phyloP scores from a whole-genome alignment of 2,797 vertebrate genomes.

The Schizopygopsis malacanthus region DNA sequence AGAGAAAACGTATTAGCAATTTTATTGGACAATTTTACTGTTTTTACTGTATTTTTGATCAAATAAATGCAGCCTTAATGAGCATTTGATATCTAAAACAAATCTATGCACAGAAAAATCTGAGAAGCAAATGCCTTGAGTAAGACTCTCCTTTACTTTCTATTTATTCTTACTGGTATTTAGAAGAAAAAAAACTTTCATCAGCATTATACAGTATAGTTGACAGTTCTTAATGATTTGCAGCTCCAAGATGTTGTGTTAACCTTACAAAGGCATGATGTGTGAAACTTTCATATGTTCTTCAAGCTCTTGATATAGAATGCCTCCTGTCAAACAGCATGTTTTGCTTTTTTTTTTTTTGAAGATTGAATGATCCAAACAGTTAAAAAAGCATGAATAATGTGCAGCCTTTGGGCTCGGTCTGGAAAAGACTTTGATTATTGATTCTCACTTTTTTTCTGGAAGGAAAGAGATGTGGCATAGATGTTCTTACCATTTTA shows the following conservation, averaged over 20 bases:
- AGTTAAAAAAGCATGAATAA: constrained; percentile 50
- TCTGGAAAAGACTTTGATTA: constrained; percentile 76
- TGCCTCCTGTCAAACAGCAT: constrained; percentile 62
- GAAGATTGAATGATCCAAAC: constrained; percentile 69
- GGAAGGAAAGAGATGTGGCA: not conserved
- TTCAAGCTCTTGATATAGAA: not conserved
- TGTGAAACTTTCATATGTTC: constrained; percentile 58
- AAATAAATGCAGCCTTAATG: constrained; percentile 1
- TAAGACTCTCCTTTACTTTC: not conserved
- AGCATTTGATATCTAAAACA: not conserved
- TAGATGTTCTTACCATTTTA: constrained; percentile 29
- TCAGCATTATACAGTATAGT: not conserved
- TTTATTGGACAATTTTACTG: not conserved
- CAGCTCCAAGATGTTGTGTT: constrained; percentile 46
- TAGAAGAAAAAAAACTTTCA: not conserved
- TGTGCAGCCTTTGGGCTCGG: constrained; percentile 70
- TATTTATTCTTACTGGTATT: not conserved
- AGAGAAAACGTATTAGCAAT: too few relatives aligned
- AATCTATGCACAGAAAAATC: not conserved
- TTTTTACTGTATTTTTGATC: not conserved
- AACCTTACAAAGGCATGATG: constrained; percentile 49
- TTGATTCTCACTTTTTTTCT: constrained; percentile 73
- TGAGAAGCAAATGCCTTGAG: not conserved
- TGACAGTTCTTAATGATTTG: not conserved
- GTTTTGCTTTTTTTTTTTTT: constrained; percentile 74